Evolutionary conservation across 2,888 invertebrate genomes (phyloP).

Genomic region (Drosophila cognata): DNA sequence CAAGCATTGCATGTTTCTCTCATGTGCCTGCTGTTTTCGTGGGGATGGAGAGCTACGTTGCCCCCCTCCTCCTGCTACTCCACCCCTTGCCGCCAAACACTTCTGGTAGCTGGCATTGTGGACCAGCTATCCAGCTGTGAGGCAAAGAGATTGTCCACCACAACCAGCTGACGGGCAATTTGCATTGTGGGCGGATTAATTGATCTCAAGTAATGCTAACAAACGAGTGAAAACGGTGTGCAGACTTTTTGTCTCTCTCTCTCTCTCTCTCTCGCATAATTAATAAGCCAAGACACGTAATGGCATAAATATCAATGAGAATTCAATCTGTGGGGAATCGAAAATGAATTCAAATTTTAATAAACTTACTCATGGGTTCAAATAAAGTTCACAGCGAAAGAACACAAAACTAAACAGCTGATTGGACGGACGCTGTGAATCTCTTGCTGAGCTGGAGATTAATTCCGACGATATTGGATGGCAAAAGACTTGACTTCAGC

Average conservation of each 20-base stretch:
- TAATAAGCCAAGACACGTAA: constrained; percentile 10
- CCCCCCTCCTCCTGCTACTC: not conserved
- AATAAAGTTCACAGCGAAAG: not conserved
- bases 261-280: not conserved
- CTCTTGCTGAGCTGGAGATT: not conserved
- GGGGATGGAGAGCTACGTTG: constrained; percentile 17
- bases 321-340: not conserved
- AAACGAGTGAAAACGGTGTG: constrained; percentile 22
- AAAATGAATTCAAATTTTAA: not conserved
- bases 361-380: not conserved
- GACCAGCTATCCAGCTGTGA: constrained; percentile 55
- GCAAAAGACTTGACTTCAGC: not conserved
- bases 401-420: not conserved
- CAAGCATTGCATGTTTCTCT: constrained; percentile 44
- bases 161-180: constrained; percentile 49
- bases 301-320: not conserved
- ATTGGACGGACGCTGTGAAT: not conserved
- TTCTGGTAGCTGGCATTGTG: constrained; percentile 3
- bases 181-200: constrained; percentile 71
- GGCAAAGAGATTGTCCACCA: constrained; percentile 49
- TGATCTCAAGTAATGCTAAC: constrained; percentile 45
- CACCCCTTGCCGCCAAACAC: not conserved
- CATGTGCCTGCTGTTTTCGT: constrained; percentile 6
- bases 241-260: constrained; percentile 7
- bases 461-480: not conserved